Evolutionary conservation across 2,797 vertebrate genomes (phyloP).

Genomic region (Anabas testudineus): DNA sequence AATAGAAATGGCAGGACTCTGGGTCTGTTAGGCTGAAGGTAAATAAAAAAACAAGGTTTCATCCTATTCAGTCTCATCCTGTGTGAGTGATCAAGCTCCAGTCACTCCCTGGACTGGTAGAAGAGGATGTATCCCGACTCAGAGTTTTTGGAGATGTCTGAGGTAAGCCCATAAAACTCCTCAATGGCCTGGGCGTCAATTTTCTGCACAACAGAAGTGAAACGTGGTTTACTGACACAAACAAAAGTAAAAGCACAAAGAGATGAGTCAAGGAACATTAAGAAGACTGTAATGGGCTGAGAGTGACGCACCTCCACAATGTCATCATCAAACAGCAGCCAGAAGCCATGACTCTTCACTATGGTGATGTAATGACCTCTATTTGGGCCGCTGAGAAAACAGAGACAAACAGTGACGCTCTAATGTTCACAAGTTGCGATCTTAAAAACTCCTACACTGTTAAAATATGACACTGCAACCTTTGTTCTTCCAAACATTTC

Average conservation of each 20-base stretch:
- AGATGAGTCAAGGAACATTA: conserved; percentile 11
- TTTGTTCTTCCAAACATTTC: not conserved
- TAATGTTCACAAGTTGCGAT: not conserved
- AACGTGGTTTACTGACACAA: conserved; percentile 5
- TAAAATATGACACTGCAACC: no score
- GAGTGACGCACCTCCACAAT: conserved; percentile 94
- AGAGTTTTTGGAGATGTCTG: conserved; percentile 99
- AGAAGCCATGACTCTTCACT: conserved; percentile 98
- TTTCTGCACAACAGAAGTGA: conserved; percentile 87
- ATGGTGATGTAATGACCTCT: conserved; percentile 98
- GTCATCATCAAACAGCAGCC: conserved; percentile 98
- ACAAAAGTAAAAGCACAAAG: not conserved
- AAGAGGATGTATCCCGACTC: conserved; percentile 99
- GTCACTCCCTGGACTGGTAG: conserved; percentile 98
- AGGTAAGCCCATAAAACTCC: conserved; percentile 99
- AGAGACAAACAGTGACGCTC: conserved; percentile 36
- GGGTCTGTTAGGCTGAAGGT: conserved; percentile 47
- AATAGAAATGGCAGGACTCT: conserved; percentile 29
- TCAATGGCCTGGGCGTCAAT: conserved; percentile 99
- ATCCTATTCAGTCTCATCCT: conserved; percentile 41
- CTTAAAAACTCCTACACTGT: not conserved
- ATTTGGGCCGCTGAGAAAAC: conserved; percentile 90
- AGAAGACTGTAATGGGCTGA: not conserved
- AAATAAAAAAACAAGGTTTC: conserved; percentile 3
- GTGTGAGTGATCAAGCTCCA: conserved; percentile 18